Base-by-base conservation (phyloP, 2,888 invertebrate species). In the Abrostola triplasia region DNA sequence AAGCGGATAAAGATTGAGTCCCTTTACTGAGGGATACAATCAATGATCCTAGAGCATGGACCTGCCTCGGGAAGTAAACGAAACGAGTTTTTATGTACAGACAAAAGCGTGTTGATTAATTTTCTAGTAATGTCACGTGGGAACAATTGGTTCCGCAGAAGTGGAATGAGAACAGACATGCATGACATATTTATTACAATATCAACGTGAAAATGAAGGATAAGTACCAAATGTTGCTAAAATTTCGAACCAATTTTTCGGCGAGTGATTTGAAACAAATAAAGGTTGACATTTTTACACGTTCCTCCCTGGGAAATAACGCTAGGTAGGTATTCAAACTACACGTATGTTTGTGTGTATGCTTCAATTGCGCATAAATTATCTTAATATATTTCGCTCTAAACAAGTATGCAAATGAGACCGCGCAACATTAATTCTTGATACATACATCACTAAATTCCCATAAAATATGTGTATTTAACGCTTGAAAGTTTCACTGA, bases 351-450 rank as follows among this genome's bases (percentile, higher is more conserved):
- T 37, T 64, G 64, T 36, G 61, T 37, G 50, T 62, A 62, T 44
- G 52, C 38, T 58, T 62, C 55, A 62, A 76, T 58, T 53, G 36
- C 36, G 59, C 58, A 77, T 68, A 72, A 56, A 72, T 71, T 74
- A 56, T 68, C 13, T 61, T 59, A 69, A 75, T 67, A 62, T 67
- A 77, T 64, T 67, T 75, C 49, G 49, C 67, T 66, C 57, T 64
- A 67, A 69, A 42, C 57, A 64, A 54, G 56, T 78, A 77, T 76
- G 67, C 67, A 76, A 76, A 77, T 76, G 47, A 35, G 59, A 38
- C 40, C 40, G 59, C 53, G 59, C 53, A 59, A 73, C 64, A 76
- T 66, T 62, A 67, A 77, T 73, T 70, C 55, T 59, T 61, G 61
- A 77, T 73, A 66, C 57, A 42, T 64, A 64, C 57, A 42, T 64